Base-by-base conservation (phyloP, 23 tunicate genomes). In the Phallusia fumigata region DNA sequence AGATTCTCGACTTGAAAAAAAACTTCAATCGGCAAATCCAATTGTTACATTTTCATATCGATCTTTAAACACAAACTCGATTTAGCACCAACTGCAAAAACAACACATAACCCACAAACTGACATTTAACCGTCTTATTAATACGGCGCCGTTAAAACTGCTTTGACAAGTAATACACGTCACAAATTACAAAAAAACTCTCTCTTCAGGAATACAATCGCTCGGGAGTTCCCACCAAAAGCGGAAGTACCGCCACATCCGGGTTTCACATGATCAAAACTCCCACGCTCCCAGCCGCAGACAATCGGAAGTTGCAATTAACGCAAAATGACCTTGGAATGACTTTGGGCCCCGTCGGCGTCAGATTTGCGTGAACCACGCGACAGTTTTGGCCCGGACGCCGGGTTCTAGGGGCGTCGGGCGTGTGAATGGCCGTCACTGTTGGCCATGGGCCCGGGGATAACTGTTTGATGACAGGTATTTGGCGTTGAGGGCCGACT, bases 241-340 rank as follows among this genome's bases (percentile, higher is more conserved):
- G 28, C 69, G 69, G 69, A 58, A 8, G 69, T 21, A 24, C 3
- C 69, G 3, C 69, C 3, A 24, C 69, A 6, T 58, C 69, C 69
- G 69, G 69, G 69, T 58, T 58, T 58, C 69, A 21, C 69, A 58
- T 58, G 69, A 2, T 22, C 28, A 58, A 58, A 58, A 21, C 69
- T 58, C 69, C 69, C 69, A 58, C 69, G 69, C 69, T 58, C 69
- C 69, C 69, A 58, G 13, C 47, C 3, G 69, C 28, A 24, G 69
- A 58, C 28, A 58, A 58, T 58, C 69, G 69, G 69, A 58, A 58
- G 47, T 58, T 11, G 69, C 69, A 58, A 58, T 58, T 58, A 58
- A 24, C 28, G 69, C 69, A 24, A 10, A 40, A 21, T 58, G 69
- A 58, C 69, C 69, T 58, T 58, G 16, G 69, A 58, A 58, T 58